Base-by-base conservation (phyloP, 2,797 vertebrate genomes). In the Erpetoichthys calabaricus region DNA sequence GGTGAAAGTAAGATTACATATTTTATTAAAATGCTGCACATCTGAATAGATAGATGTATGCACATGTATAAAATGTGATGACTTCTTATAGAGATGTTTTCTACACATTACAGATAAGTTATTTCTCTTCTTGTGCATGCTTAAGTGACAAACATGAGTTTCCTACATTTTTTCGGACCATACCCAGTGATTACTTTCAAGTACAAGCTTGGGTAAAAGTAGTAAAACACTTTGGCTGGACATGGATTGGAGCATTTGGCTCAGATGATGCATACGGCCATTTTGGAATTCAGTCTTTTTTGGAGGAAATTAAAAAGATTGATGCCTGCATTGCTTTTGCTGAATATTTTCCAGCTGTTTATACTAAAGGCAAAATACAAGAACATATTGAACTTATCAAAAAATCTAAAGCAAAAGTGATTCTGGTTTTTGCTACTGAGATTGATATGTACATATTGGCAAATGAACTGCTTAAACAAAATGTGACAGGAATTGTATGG, bases 401-500 rank as follows among this genome's bases (percentile, higher is more conserved):
- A 10, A 66, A 46, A 43, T 82, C 83, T 47, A 63, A n/a, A 5
- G 82, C 80, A 45, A 78, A 73, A 54, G 82, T 85, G 41, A 81
- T 84, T 45, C 75, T 86, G 7, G 72, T 81, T 25, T 85, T 86
- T 67, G 80, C 81, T 58, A 78, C 73, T 2, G 84, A 86, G 57
- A 82, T 80, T 3, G 83, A 86, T 61, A 75, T 86, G 69, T 79
- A 70, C 2, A 79, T 80, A 2, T 84, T 86, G 54, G 53, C 86
- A 45, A 77, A 54, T 9, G 83, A 85, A 57, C 83, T 81, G 65
- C 80, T 84, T 75, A 64, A 45, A 5, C 71, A 78, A 59, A 86
- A 85, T 63, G 73, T 86, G 53, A 85, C 79, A 51, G 84, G 80
- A 8, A 81, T 83, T 57, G 81, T 83, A 51, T 85, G 81, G 83